Conservation (phyloP, 2,888 invertebrate genomes). For the Archips xylosteana region DNA sequence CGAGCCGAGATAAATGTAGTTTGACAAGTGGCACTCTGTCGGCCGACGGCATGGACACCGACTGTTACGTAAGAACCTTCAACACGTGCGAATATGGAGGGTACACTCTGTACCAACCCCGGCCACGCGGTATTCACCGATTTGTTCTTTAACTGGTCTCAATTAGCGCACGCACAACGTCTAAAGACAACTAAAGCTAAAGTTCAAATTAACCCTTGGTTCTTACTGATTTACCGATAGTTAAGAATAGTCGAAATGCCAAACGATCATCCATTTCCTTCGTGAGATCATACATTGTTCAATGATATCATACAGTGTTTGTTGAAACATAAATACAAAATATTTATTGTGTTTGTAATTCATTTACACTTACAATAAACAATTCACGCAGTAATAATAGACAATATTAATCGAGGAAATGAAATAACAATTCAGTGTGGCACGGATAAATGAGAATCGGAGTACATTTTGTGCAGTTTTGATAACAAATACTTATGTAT, state of each 20-base stretch:
- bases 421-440: constrained; percentile 1
- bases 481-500: background rate
- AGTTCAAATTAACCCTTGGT: too few relatives aligned
- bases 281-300: constrained; percentile 3
- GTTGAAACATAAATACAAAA: constrained; percentile 16
- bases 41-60: constrained; percentile 16
- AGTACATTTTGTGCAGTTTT: background rate
- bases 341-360: constrained; percentile 2
- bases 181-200: too few relatives aligned
- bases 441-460: background rate
- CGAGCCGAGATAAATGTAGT: constrained; percentile 50
- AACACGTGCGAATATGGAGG: background rate
- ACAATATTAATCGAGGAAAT: background rate
- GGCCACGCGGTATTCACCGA: background rate
- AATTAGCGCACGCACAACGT: too few relatives aligned
- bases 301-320: constrained; percentile 5
- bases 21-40: constrained; percentile 48
- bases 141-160: too few relatives aligned
- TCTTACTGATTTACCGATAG: too few relatives aligned
- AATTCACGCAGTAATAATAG: constrained; percentile 1
- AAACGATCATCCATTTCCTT: background rate
- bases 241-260: background rate
- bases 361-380: constrained; percentile 12
- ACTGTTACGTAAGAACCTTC: constrained; percentile 12
- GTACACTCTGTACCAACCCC: background rate